These are phyloP conservation scores for Cavia porcellus DNA, from an alignment of 2,113 vertebrate species.

Conservation along the genomic window DNA sequence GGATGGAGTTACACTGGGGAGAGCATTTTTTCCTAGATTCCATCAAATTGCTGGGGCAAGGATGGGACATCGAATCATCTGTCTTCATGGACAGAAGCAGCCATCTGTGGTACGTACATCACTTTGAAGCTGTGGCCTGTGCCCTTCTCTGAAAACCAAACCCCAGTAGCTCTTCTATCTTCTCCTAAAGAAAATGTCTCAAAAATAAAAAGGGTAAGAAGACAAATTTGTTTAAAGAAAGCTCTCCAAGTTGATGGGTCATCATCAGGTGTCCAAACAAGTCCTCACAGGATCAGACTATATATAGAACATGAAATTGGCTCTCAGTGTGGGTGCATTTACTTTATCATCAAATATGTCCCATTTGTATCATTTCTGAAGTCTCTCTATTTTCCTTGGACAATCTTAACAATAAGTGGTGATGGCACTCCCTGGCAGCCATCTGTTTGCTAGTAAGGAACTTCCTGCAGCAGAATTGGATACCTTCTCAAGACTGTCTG, in stretches of 20 bases:
- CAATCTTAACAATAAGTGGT: neutral
- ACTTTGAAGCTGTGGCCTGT: conserved; percentile 62
- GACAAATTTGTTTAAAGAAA: neutral
- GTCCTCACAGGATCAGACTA: neutral
- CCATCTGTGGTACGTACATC: conserved; percentile 41
- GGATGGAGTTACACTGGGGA: neutral
- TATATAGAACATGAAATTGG: neutral
- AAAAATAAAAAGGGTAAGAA: neutral
- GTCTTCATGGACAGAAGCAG: conserved; percentile 67
- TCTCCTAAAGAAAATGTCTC: conserved; percentile 33
- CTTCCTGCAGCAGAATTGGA: neutral
- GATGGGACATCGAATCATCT: conserved; percentile 13
- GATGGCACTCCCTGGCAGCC: neutral
- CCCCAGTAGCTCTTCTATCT: neutral
- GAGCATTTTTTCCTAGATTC: conserved; percentile 10
- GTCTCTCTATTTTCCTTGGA: neutral
- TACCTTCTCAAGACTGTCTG: neutral
- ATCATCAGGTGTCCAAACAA: neutral
- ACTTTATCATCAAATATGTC: neutral
- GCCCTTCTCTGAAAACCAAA: conserved; percentile 62
- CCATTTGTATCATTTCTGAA: neutral
- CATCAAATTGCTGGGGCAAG: neutral
- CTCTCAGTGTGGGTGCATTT: neutral
- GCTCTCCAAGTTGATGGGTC: neutral
- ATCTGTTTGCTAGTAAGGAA: neutral